phyloP scores from a whole-genome alignment of 2,797 vertebrate genomes.

The Poliocrania exsul region DNA sequence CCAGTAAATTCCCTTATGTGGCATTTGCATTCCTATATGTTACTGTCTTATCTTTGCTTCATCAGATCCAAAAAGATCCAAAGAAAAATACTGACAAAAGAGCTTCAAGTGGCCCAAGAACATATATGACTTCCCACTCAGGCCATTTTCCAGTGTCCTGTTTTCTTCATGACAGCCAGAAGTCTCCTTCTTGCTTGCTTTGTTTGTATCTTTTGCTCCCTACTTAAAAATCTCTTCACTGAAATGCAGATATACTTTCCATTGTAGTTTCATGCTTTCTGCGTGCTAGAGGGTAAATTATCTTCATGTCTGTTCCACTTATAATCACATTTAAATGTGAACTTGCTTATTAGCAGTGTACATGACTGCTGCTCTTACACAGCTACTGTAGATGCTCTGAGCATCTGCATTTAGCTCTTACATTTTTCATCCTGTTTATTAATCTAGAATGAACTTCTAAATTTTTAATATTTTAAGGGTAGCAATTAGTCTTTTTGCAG shows the following conservation, averaged over 20 bases:
- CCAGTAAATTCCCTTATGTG: neutral
- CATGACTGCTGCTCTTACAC: neutral
- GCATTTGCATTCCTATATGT: neutral
- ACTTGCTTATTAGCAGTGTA: slow-evolving; percentile 35
- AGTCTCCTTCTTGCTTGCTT: neutral
- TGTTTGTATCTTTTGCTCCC: neutral
- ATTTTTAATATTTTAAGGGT: slow-evolving; percentile 16
- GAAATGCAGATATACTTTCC: slow-evolving; percentile 7
- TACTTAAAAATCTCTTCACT: neutral
- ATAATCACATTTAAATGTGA: slow-evolving; percentile 26
- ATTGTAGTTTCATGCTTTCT: slow-evolving; percentile 18
- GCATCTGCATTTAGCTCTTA: neutral
- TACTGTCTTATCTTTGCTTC: neutral
- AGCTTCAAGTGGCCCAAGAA: neutral
- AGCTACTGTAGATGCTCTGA: neutral
- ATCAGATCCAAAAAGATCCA: neutral
- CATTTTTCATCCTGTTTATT: slow-evolving; percentile 42
- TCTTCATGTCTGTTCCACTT: slow-evolving; percentile 44
- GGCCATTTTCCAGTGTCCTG: neutral
- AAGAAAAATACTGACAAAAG: neutral
- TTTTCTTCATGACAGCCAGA: neutral
- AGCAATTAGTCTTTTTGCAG: neutral
- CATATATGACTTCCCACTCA: neutral
- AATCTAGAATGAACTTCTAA: neutral
- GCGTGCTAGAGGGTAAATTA: slow-evolving; percentile 48